Conservation (phyloP, 2,888 invertebrate genomes). For the Heliconius ethilla region DNA sequence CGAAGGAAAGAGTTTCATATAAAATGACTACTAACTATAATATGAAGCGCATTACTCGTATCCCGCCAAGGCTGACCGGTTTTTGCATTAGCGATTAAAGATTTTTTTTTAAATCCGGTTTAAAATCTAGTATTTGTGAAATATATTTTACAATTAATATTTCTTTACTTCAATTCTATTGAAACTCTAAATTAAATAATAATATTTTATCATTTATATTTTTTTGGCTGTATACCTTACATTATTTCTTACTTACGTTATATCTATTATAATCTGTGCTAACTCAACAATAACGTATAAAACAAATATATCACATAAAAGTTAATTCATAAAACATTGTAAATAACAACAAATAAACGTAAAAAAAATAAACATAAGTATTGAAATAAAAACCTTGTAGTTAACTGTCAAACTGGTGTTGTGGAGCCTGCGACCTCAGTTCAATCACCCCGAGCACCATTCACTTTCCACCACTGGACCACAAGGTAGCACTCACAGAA, state of each 20-base stretch:
- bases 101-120: slow-evolving; percentile 48
- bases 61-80: slow-evolving; percentile 59
- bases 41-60: slow-evolving; percentile 37
- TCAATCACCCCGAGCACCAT: slow-evolving; percentile 65
- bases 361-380: slow-evolving; percentile 10
- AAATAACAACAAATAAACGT: slow-evolving; percentile 16
- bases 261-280: slow-evolving; percentile 3
- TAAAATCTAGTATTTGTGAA: slow-evolving; percentile 20
- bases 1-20: slow-evolving; percentile 14
- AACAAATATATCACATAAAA: neutral
- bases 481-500: slow-evolving; percentile 30
- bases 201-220: neutral
- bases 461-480: slow-evolving; percentile 35
- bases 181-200: neutral
- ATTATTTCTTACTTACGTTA: no score
- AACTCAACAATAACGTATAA: neutral
- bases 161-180: no score
- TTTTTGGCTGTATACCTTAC: neutral
- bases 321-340: neutral
- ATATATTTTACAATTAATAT: neutral
- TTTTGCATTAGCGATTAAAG: slow-evolving; percentile 57
- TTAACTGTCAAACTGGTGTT: slow-evolving; percentile 36
- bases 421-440: slow-evolving; percentile 50
- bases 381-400: slow-evolving; percentile 29
- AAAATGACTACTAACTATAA: slow-evolving; percentile 28